Conservation (phyloP, 2,888 invertebrate genomes). For the Chelonus formosanus region DNA sequence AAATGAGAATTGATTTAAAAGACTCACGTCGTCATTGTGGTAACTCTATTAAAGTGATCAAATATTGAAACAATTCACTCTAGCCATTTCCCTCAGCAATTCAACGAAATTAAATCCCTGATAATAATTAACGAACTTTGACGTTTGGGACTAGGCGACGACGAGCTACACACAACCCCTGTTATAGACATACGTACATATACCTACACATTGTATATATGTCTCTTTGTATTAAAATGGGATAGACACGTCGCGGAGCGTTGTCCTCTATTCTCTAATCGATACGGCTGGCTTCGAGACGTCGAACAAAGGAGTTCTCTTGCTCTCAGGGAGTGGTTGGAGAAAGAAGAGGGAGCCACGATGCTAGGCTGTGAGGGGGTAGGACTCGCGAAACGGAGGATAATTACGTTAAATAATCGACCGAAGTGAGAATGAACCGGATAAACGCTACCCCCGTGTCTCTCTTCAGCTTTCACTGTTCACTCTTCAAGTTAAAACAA, state of each 20-base stretch:
- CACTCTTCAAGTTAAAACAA: constrained; percentile 43
- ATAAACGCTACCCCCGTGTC: constrained; percentile 44
- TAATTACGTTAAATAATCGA: constrained; percentile 57
- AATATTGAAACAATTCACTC: constrained; percentile 25
- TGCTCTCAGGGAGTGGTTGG: constrained; percentile 7
- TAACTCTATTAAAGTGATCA: constrained; percentile 30
- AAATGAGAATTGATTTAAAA: constrained; percentile 26
- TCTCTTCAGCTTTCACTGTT: constrained; percentile 16
- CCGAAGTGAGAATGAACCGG: constrained; percentile 46
- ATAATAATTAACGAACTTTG: constrained; percentile 37
- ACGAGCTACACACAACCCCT: constrained; percentile 14
- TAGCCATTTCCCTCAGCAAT: constrained; percentile 13
- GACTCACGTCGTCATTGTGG: constrained; percentile 12
- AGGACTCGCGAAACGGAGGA: constrained; percentile 44
- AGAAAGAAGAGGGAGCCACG: constrained; percentile 2
- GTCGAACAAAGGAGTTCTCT: constrained; percentile 30
- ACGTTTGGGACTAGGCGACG: constrained; percentile 26
- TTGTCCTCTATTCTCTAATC: constrained; percentile 44
- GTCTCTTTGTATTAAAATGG: constrained; percentile 43
- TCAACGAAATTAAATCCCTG: constrained; percentile 31
- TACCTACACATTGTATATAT: constrained; percentile 2
- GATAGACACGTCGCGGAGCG: constrained; percentile 32
- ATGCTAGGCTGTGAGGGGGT: background rate
- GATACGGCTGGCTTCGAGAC: constrained; percentile 41
- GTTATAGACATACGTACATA: too few species aligned